Conservation (phyloP, 2,113 vertebrate species). For the Rafetus swinhoei region DNA sequence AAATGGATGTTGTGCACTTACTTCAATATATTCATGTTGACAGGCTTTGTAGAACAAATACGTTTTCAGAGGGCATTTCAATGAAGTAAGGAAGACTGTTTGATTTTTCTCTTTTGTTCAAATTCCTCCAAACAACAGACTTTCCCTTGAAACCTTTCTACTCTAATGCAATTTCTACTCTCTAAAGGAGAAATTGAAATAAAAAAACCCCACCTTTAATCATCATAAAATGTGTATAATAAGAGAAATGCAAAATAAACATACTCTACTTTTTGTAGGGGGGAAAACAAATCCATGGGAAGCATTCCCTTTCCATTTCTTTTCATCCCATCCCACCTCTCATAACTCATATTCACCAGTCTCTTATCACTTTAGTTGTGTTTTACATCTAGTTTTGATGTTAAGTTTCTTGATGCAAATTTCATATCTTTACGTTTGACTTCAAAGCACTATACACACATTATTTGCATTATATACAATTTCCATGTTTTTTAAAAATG, state of each 20-base stretch:
- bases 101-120: constrained; percentile 19
- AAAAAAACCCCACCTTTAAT: neutral
- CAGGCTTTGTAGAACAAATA: neutral
- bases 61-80: constrained; percentile 28
- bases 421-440: neutral
- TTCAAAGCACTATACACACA: neutral
- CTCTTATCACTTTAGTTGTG: neutral
- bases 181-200: neutral
- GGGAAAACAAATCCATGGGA: neutral
- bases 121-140: constrained; percentile 17
- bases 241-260: constrained; percentile 29
- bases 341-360: neutral
- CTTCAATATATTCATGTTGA: neutral
- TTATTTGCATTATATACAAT: neutral
- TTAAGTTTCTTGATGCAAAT: constrained; percentile 15
- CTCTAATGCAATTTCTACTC: neutral
- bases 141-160: neutral
- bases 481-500: neutral
- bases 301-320: neutral
- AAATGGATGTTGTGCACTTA: neutral
- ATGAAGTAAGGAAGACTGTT: constrained; percentile 38
- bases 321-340: neutral
- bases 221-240: constrained; percentile 18
- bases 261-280: neutral
- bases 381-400: neutral